Percentiles rank a stretch among this genome's conserved stretches.
phyloP scores from a whole-genome alignment of 2,797 vertebrate species.

The Otus scops region DNA sequence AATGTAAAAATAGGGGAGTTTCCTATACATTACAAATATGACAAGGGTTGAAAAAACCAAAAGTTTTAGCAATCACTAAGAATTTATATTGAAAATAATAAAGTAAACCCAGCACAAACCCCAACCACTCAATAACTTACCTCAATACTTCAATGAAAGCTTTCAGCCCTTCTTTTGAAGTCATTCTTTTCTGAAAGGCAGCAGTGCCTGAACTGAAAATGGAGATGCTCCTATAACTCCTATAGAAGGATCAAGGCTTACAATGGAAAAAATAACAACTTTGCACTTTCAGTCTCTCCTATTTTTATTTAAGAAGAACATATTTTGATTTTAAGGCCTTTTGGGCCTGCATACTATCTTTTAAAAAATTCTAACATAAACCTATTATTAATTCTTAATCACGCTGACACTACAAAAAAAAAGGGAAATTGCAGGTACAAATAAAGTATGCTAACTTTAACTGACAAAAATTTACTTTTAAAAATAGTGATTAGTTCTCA shows the following conservation, averaged over 20 bases:
- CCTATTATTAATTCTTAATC: background rate
- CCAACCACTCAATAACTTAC: background rate
- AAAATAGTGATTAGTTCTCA: background rate
- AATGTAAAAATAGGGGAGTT: background rate
- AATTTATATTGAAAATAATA: background rate
- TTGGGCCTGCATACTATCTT: background rate
- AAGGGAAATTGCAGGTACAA: background rate
- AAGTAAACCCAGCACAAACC: background rate
- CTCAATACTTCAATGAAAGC: background rate
- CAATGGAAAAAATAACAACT: background rate
- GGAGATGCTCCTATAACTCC: background rate
- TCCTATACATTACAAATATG: background rate
- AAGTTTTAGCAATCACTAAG: background rate
- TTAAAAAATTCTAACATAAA: background rate
- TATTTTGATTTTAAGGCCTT: background rate
- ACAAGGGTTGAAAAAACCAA: background rate
- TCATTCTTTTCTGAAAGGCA: background rate
- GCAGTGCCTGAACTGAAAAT: background rate
- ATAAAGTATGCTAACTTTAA: background rate
- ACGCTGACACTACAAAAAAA: background rate
- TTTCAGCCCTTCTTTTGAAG: background rate
- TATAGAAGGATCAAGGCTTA: background rate
- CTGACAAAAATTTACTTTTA: background rate
- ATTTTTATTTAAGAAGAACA: background rate
- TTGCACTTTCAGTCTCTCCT: background rate